Evolutionary conservation across 2,797 vertebrate genomes (phyloP).

Genomic region (Hyperoplus lanceolatus): DNA sequence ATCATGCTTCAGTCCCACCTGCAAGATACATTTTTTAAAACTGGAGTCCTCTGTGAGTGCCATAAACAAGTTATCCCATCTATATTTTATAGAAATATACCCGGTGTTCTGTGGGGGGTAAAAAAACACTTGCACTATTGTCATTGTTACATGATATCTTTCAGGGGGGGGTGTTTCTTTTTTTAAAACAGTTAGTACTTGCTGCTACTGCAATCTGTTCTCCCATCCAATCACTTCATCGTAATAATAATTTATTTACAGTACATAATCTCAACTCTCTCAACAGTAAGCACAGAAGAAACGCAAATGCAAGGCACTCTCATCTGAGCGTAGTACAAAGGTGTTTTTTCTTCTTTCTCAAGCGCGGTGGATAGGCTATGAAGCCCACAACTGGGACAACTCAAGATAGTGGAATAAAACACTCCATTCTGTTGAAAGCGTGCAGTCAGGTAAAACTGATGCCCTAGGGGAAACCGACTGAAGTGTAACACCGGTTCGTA

Average conservation of each 20-base stretch:
- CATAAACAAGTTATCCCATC: not conserved
- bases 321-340: conserved; percentile 15
- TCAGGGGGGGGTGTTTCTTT: not conserved
- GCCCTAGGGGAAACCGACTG: conserved; percentile 49
- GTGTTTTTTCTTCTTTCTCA: conserved; percentile 8
- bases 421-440: conserved; percentile 35
- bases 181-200: not conserved
- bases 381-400: conserved; percentile 28
- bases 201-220: not conserved
- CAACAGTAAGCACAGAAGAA: conserved; percentile 19
- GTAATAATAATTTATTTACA: conserved; percentile 36
- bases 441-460: conserved; percentile 64
- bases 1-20: not conserved
- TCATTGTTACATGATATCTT: not conserved
- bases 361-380: conserved; percentile 11
- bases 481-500: conserved; percentile 59
- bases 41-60: not conserved
- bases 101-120: conserved; percentile 1
- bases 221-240: conserved; percentile 8
- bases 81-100: conserved; percentile 17
- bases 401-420: conserved; percentile 40
- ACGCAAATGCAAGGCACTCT: conserved; percentile 19
- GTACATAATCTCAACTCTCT: conserved; percentile 17
- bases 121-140: not conserved
- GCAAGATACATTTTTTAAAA: not conserved